A percentile compares a stretch with the other conserved stretches of the same genome.
Conservation (phyloP, 2,797 vertebrate species). For the Halcyon leucocephala region DNA sequence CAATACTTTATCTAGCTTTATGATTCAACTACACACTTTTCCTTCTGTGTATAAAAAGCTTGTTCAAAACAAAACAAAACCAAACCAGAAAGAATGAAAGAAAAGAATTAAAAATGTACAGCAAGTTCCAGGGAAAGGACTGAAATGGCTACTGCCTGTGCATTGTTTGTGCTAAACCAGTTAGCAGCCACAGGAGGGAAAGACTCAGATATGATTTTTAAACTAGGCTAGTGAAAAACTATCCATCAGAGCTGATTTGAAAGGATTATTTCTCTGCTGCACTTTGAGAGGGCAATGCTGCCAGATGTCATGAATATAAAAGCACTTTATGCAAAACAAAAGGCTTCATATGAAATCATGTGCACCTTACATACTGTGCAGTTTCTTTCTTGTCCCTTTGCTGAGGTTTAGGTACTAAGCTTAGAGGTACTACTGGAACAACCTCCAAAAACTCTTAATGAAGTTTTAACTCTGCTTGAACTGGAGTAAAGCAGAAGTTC, state of each 20-base stretch:
- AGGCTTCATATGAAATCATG: neutral
- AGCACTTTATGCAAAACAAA: neutral
- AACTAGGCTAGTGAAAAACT: neutral
- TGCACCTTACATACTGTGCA: neutral
- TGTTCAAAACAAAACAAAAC: neutral
- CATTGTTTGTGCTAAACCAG: slow-evolving; percentile 30
- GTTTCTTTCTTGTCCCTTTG: neutral
- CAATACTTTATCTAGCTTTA: slow-evolving; percentile 1
- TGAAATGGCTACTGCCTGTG: slow-evolving; percentile 18
- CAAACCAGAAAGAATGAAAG: neutral
- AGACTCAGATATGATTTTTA: neutral
- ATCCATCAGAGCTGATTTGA: neutral
- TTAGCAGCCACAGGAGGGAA: neutral
- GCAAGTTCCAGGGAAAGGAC: neutral
- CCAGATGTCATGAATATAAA: neutral
- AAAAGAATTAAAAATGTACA: neutral
- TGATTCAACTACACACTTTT: slow-evolving; percentile 17
- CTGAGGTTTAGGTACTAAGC: neutral
- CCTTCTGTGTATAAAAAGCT: neutral
- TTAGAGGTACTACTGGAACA: neutral
- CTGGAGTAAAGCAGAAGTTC: neutral
- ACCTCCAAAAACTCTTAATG: neutral
- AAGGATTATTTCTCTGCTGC: slow-evolving; percentile 20
- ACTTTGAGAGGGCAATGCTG: neutral
- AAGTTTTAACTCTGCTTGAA: neutral